Evolutionary conservation across 2,113 vertebrate genomes (phyloP), one percentile per base, ranked within the genome.

Genomic region (Catharus bicknelli): DNA sequence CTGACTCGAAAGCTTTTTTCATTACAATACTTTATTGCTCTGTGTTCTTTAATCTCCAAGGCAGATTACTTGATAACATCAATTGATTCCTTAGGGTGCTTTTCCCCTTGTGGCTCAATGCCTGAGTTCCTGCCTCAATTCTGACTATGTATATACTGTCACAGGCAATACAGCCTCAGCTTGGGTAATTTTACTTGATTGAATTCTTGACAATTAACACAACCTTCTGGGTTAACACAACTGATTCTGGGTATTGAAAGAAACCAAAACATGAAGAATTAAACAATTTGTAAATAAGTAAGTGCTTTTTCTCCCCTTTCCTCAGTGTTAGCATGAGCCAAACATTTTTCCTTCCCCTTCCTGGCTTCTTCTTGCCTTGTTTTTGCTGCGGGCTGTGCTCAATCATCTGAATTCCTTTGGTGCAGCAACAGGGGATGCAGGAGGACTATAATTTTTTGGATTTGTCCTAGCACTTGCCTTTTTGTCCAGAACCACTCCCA

Each of bases 61-160:
- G 86, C 77, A 93, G 92, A 93, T 96, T 91, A 93, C 81, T 87
- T 89, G 75, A 69, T 90, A 92, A 40, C 70, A 66, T 47, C 67
- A 87, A 89, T 84, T 93, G 91, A 94, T 92, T 95, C 94, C 93
- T 92, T 62, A 66, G 89, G 92, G 91, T 93, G 70, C 54, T 86
- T 89, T 92, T 85, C 50, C 92, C 57, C 75, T 79, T 36, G 83
- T 64, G 74, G 61, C 86, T 95, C 70, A 82, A 17, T 34, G 62
- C 45, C 62, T 11, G 38, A 54, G 54, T 67, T 79, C 36, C 45
- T 86, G 5, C 69, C 36, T 88, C 36, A n/a, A 5, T 81, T 62
- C 29, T 66, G 38, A 77, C 53, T 85, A 6, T 38, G 13, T 27
- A 4, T 67, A 3, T n/a, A 32, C 67, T 91, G 50, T 90, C 50